Evolutionary conservation across 2,888 invertebrate species (phyloP), one percentile per base, ranked within the genome.

Genomic region (Oxycera nigricornis): DNA sequence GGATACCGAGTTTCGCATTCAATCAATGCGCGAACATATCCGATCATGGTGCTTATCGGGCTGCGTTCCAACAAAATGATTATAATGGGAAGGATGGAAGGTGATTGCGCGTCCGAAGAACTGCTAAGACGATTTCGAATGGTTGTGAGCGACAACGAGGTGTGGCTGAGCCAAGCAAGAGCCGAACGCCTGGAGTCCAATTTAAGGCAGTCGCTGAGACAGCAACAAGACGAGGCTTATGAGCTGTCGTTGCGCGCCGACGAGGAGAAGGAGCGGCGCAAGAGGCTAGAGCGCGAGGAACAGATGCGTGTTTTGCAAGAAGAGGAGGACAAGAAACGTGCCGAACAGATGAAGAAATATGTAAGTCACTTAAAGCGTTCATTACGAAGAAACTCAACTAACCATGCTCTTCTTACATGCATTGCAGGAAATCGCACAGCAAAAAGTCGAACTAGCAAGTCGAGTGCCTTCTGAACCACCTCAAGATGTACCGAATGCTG

Each of bases 141-240:
- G 14, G 91, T 95, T 61, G 92, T 96, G 74, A 87, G 89, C 2
- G 94, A 95, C 78, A 97, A 97, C 85, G 96, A 97, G 82, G 90
- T 92, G 31, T 94, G 93, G 86, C 86, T 98, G 20, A 91, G 94
- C 65, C 92, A 93, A 73, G 96, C 96, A 0, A 88, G 97, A 78
- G 92, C 94, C 75, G 96, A 97, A 79, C 83, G 94, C 77, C 89
- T 94, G 79, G 94, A 95, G 82, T 89, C 94, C 22, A 94, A 91
- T 81, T 89, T 95, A 78, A 96, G 94, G 75, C 94, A 95, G 79
- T 92, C 94, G 0, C 86, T 98, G 67, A 89, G 98, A 35, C 92
- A 92, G 70, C 92, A 97, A 78, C 98, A 98, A 83, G 98, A 98
- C 85, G 93, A 93, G 83, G 98, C 97, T 0, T 98, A 97, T 83